Evolutionary conservation across 2,888 invertebrate genomes (phyloP).

Genomic region (Drosophila peninsularis): DNA sequence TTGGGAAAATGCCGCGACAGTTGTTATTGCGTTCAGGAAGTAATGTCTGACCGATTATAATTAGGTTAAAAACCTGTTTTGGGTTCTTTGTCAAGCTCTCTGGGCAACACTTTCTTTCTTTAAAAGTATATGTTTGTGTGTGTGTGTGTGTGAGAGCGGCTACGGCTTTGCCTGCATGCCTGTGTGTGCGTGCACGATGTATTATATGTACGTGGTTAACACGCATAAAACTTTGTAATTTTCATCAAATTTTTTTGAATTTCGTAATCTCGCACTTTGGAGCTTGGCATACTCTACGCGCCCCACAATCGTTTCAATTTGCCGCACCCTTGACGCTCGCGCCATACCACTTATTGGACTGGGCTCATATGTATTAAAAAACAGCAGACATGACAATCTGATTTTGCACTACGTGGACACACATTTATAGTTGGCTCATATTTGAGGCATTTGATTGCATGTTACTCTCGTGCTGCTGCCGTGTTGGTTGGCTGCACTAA

Average conservation of each 20-base stretch:
- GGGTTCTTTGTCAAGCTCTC: slow-evolving; percentile 67
- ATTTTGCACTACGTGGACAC: slow-evolving; percentile 73
- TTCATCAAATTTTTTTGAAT: slow-evolving; percentile 50
- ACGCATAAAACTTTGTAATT: slow-evolving; percentile 66
- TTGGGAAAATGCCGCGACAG: slow-evolving; percentile 24
- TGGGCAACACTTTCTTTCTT: slow-evolving; percentile 71
- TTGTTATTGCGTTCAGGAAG: slow-evolving; percentile 30
- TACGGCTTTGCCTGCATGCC: slow-evolving; percentile 24
- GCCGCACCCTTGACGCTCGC: slow-evolving; percentile 65
- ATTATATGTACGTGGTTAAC: slow-evolving; percentile 71
- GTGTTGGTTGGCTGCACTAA: slow-evolving; percentile 11
- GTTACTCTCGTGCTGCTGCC: slow-evolving; percentile 11
- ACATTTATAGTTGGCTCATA: slow-evolving; percentile 46
- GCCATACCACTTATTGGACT: slow-evolving; percentile 42
- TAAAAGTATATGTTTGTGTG: slow-evolving; percentile 3
- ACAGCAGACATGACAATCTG: slow-evolving; percentile 65
- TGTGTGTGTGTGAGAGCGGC: slow-evolving; percentile 8
- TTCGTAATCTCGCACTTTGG: slow-evolving; percentile 69
- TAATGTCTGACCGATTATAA: slow-evolving; percentile 53
- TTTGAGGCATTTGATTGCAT: slow-evolving; percentile 28
- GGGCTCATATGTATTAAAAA: slow-evolving; percentile 43
- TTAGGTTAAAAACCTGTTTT: slow-evolving; percentile 74
- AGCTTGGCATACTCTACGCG: slow-evolving; percentile 39
- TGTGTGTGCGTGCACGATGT: slow-evolving; percentile 36
- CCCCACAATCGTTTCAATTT: slow-evolving; percentile 33